Evolutionary conservation across 2,113 vertebrate species (phyloP), one percentile per base, ranked within the genome.

Genomic region (Ovibos moschatus): DNA sequence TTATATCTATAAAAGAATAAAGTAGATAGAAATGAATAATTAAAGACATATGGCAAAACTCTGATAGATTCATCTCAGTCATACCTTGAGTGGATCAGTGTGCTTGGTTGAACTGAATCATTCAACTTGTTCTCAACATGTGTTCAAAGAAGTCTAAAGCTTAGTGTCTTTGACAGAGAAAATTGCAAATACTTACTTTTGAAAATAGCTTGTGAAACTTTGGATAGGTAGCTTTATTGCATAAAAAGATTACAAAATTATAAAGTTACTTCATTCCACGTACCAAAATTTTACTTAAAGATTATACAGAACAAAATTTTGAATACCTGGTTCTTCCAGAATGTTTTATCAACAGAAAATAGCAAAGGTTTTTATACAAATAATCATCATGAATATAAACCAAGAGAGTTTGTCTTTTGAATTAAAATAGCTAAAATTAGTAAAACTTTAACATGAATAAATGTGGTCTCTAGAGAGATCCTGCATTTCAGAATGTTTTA

Each of bases 31-130:
- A 78, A 47, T 95, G 30, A 97, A 50, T 93, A 83, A 74, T 90
- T 95, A 96, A 89, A 88, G 85, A 92, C 88, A 62, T 64, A 88
- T 53, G 64, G 43, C 84, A 89, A 45, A 88, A 64, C 16, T 94
- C 53, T n/a, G 67, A 58, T 19, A 95, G 60, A 33, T 78, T 64
- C 23, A 57, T 94, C 43, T 96, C 60, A 81, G 3, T 84, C 45
- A 92, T 82, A 45, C 43, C 74, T 58, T 40, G 64, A 91, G 21
- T 79, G 21, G 23, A 62, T 71, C 76, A 83, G 16, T 64, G 23
- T 94, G 33, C 28, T 82, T 60, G n/a, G 14, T 83, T 96, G 60
- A 87, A 79, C 21, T 53, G 76, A 91, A 76, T 87, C 21, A 71
- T 91, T 89, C 60, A 94, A 78, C 86, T 55, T 93, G 19, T 86